Conservation (phyloP, 2,797 vertebrate genomes). For the Anas flavirostris region DNA sequence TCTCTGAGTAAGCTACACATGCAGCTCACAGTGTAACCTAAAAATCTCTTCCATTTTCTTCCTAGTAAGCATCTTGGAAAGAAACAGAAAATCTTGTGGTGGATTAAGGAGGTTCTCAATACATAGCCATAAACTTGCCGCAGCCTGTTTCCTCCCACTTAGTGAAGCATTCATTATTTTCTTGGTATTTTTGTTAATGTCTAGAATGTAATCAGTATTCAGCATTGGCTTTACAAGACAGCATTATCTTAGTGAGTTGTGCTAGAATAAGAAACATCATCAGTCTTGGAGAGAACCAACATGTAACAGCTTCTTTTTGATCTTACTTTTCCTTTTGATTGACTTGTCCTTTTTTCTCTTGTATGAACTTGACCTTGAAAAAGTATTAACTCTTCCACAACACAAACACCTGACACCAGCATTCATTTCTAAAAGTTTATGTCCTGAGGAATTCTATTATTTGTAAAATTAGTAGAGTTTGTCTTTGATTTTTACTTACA, state of each 20-base stretch:
- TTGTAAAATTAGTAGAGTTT: not conserved
- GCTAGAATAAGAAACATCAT: not conserved
- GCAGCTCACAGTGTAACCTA: not conserved
- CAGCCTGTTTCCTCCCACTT: not conserved
- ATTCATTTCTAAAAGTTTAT: not conserved
- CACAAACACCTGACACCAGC: not conserved
- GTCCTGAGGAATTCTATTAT: not conserved
- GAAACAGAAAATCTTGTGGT: not conserved
- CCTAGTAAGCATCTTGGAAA: not conserved
- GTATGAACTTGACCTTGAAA: not conserved
- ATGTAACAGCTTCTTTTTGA: not conserved
- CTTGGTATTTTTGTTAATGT: not conserved
- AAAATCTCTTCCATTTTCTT: not conserved
- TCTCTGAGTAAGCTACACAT: accelerated
- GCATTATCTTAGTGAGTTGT: not conserved
- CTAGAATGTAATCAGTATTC: not conserved
- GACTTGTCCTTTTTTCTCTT: not conserved
- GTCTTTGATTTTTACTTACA: not conserved
- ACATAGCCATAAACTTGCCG: not conserved
- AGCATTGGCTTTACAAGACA: not conserved
- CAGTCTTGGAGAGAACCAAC: not conserved
- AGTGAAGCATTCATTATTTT: not conserved
- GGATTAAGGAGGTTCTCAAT: not conserved
- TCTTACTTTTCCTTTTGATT: conserved; percentile 15
- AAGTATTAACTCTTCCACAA: not conserved